Base-by-base conservation (phyloP, 2,888 invertebrate species). In the Ophioninae sp. region DNA sequence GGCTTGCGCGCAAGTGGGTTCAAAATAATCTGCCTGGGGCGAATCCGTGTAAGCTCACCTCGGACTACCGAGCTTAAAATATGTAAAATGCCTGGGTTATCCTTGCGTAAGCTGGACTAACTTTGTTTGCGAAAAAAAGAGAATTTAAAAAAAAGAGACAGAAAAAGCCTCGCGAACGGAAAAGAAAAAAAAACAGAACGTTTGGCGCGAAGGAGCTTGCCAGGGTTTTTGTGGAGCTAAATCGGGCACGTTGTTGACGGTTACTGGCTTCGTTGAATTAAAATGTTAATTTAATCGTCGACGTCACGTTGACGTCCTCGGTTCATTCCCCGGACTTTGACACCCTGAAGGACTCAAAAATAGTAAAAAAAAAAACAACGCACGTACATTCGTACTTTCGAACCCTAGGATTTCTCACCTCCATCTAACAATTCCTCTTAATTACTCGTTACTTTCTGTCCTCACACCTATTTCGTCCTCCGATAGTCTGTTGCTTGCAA, bases 261-360 rank as follows among this genome's bases (percentile, higher is more conserved):
- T 9, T 78, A 78, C 72, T 84, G 83, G 81, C 81, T 84, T 84
- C 78, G 79, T 81, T 84, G 81, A 75, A 84, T 81, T 78, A 84
- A 84, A 84, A 84, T 81, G 83, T 78, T 84, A 84, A 84, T 84
- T 84, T 81, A 84, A 84, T 84, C 81, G 75, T 10, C 41, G 41
- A 81, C 71, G 81, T 13, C 44, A 44, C 67, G 75, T 71, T 56
- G 56, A n/a, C 30, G 10, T 44, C 13, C 13, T 44, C 44, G 13
- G 44, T 44, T 10, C 13, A 13, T 13, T n/a, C 44, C 44, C 13
- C 44, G 44, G 44, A 78, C 67, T 82, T 72, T 72, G 63, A 73
- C 44, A 44, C 44, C n/a, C n/a, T n/a, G n/a, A n/a, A n/a, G n/a
- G n/a, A n/a, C n/a, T n/a, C n/a, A n/a, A n/a, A n/a, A n/a, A n/a